These are phyloP conservation scores for Laticauda laticaudata DNA, from an alignment of 2,113 vertebrate genomes.

Conservation along the genomic window DNA sequence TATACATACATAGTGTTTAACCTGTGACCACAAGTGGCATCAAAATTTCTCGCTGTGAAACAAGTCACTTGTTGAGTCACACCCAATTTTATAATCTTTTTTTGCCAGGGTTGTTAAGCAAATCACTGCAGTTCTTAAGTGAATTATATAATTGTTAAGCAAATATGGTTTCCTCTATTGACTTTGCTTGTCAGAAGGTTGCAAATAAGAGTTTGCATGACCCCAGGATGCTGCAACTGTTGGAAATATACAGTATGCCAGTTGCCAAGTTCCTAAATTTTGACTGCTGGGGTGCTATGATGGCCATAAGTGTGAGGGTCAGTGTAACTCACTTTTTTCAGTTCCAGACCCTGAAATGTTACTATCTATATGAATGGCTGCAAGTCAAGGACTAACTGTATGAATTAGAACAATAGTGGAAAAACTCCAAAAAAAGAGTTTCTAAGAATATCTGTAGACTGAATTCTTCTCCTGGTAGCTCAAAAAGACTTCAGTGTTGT, in stretches of 20 bases:
- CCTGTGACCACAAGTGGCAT: neutral
- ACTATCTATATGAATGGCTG: neutral
- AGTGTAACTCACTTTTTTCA: neutral
- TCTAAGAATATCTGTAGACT: slow-evolving; percentile 1
- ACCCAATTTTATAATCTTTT: neutral
- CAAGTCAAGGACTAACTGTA: neutral
- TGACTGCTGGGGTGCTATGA: neutral
- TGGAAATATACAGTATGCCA: neutral
- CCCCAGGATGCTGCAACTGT: neutral
- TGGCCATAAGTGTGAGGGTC: neutral
- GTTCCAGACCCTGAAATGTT: neutral
- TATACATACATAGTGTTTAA: neutral
- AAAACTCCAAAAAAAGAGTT: neutral
- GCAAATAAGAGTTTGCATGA: neutral
- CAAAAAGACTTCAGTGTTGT: neutral
- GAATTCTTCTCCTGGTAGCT: neutral
- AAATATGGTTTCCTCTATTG: neutral
- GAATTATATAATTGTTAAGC: neutral
- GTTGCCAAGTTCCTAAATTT: neutral
- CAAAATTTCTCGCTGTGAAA: neutral
- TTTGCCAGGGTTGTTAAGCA: neutral
- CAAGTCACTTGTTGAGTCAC: neutral
- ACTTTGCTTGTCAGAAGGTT: neutral
- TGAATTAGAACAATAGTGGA: neutral
- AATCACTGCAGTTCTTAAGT: neutral